Conservation (phyloP, 2,888 invertebrate species). For the Tetropium fuscum region DNA sequence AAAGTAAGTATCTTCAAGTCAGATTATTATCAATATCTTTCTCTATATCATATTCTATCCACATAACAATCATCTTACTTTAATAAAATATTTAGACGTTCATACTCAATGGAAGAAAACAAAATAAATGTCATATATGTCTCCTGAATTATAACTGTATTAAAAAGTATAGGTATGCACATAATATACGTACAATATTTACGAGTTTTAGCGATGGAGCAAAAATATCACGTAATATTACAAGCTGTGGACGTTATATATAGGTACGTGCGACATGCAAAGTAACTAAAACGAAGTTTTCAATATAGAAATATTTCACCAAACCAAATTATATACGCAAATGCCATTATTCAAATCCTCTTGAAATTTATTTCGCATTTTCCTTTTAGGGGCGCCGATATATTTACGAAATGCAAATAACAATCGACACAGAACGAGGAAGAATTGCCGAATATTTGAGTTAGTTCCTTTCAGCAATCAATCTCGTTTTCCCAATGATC, state of each 20-base stretch:
- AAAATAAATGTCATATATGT: too few species aligned
- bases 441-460: constrained; percentile 44
- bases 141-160: too few species aligned
- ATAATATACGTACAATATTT: too few species aligned
- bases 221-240: constrained; percentile 7
- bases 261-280: not conserved
- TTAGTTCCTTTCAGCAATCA: constrained; percentile 49
- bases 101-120: too few species aligned
- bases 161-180: too few species aligned
- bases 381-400: constrained; percentile 50
- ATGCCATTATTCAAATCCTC: constrained; percentile 62
- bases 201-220: too few species aligned
- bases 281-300: constrained; percentile 7
- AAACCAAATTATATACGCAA: constrained; percentile 61
- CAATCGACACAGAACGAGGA: constrained; percentile 49
- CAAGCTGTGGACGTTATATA: not conserved
- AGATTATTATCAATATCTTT: too few species aligned
- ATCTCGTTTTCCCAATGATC: constrained; percentile 55
- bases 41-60: too few species aligned
- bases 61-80: too few species aligned
- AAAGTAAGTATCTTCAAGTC: too few species aligned
- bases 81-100: too few species aligned
- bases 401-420: constrained; percentile 60
- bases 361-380: constrained; percentile 60
- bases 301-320: constrained; percentile 29